phyloP scores from a whole-genome alignment of 2,113 vertebrate genomes.

The Chaetura pelagica region DNA sequence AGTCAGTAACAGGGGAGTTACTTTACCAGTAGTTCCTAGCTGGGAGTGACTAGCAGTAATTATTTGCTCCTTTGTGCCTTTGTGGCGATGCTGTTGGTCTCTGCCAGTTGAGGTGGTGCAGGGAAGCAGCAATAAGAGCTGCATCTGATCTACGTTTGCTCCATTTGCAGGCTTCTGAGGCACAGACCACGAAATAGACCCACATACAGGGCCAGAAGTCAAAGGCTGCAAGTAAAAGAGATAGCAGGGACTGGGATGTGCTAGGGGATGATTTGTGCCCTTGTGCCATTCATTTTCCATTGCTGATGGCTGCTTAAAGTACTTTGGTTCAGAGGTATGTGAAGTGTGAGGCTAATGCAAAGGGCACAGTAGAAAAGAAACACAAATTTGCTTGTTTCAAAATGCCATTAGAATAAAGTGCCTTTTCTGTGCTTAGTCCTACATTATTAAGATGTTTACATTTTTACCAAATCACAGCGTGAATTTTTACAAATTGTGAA shows the following conservation, averaged over 20 bases:
- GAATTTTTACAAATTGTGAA: not conserved
- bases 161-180: not conserved
- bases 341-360: not conserved
- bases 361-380: not conserved
- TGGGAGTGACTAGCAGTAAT: not conserved
- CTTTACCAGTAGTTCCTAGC: not conserved
- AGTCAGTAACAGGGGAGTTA: not conserved
- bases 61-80: not conserved
- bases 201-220: not conserved
- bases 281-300: not conserved
- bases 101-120: not conserved
- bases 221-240: not conserved
- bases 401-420: not conserved
- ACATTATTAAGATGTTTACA: not conserved
- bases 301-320: not conserved
- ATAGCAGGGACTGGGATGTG: fast-evolving
- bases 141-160: not conserved
- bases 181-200: not conserved
- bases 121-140: not conserved
- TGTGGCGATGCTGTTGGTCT: not conserved
- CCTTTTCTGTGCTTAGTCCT: not conserved
- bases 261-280: not conserved
- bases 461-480: not conserved
- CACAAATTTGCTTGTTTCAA: not conserved
- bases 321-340: not conserved